A percentile compares a stretch with the other conserved stretches of the same genome.
These are phyloP conservation scores for Thalassoma bifasciatum DNA, from an alignment of 2,113 vertebrate genomes.

Conservation along the genomic window DNA sequence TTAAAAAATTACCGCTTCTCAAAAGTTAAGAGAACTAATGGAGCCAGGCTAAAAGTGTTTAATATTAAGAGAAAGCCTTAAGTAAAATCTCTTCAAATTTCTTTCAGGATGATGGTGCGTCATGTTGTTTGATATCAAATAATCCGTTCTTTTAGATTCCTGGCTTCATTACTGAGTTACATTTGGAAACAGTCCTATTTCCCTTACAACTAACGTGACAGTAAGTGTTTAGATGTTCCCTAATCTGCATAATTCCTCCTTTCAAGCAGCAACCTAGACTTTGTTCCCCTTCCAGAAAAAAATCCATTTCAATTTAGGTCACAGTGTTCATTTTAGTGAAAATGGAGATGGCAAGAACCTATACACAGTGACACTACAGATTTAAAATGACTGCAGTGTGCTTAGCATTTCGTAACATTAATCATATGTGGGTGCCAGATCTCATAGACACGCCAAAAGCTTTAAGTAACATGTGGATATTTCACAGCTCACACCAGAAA, in stretches of 20 bases:
- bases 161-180: not conserved
- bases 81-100: not conserved
- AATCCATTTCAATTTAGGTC: slow-evolving; percentile 55
- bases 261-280: slow-evolving; percentile 6
- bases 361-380: not conserved
- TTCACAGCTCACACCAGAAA: slow-evolving; percentile 13
- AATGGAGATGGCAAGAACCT: slow-evolving; percentile 11
- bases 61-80: too few species aligned
- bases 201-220: not conserved
- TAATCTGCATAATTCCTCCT: slow-evolving; percentile 34
- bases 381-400: slow-evolving; percentile 1
- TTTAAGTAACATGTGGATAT: slow-evolving; percentile 17
- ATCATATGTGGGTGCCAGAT: not conserved
- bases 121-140: too few species aligned
- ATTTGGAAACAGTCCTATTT: not conserved
- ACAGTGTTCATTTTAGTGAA: slow-evolving; percentile 29
- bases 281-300: slow-evolving; percentile 39
- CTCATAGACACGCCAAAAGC: not conserved
- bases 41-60: not conserved
- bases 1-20: slow-evolving; percentile 10
- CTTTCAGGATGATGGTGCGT: too few species aligned
- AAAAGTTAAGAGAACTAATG: slow-evolving; percentile 16
- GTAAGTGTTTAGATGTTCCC: slow-evolving; percentile 10
- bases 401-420: slow-evolving; percentile 21
- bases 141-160: too few species aligned